These are phyloP conservation scores for Scolopax rusticola DNA, from an alignment of 2,797 vertebrate genomes.

Conservation along the genomic window DNA sequence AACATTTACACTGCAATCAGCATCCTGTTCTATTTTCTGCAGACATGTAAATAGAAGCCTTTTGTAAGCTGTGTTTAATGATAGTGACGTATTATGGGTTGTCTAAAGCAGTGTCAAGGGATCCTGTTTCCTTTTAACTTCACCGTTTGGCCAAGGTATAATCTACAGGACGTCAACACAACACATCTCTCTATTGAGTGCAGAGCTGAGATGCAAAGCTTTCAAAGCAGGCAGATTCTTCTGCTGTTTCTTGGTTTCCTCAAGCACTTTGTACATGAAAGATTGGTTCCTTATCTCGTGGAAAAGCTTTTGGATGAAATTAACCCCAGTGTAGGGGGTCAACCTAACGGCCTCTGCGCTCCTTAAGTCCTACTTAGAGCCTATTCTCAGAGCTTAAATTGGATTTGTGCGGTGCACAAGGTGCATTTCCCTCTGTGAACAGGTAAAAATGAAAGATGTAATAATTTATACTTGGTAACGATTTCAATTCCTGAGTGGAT, in stretches of 20 bases:
- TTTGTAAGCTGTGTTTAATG: conserved; percentile 75
- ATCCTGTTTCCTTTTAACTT: conserved; percentile 80
- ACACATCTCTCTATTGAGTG: conserved; percentile 72
- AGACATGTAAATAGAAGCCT: conserved; percentile 82
- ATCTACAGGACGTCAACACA: conserved; percentile 71
- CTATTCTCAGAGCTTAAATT: conserved; percentile 56
- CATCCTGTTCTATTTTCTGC: conserved; percentile 81
- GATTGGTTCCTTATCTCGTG: conserved; percentile 71
- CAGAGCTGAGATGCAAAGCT: conserved; percentile 69
- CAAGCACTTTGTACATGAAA: conserved; percentile 69
- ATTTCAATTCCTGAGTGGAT: neutral
- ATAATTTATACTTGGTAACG: neutral
- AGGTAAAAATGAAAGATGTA: conserved; percentile 20
- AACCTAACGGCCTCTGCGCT: neutral
- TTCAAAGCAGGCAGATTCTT: conserved; percentile 71
- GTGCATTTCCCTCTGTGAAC: neutral
- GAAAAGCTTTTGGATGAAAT: conserved; percentile 71
- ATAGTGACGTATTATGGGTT: conserved; percentile 78
- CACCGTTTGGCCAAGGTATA: conserved; percentile 65
- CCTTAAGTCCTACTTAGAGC: conserved; percentile 56
- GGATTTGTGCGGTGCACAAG: conserved; percentile 33
- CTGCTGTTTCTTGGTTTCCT: conserved; percentile 72
- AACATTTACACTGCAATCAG: conserved; percentile 78
- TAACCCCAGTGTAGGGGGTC: conserved; percentile 64
- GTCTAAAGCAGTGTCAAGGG: conserved; percentile 81